These are phyloP conservation scores for Nemotelus nigrinus DNA, from an alignment of 2,888 invertebrate species.

Conservation along the genomic window DNA sequence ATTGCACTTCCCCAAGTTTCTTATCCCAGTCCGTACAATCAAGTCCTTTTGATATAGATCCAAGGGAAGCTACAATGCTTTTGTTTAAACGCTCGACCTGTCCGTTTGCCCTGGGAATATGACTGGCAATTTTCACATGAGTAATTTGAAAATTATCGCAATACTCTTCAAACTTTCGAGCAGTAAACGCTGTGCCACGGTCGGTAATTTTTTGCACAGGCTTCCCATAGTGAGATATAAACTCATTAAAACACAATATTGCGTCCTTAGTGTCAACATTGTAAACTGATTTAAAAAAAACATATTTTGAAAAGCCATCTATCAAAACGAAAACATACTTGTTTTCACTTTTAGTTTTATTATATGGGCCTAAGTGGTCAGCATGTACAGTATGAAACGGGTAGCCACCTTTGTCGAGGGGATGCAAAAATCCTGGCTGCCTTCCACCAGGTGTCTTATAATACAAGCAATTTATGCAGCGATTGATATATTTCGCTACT, in stretches of 20 bases:
- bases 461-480: conserved; percentile 40
- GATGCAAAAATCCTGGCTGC: conserved; percentile 40
- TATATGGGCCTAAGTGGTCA: conserved; percentile 39
- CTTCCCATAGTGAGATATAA: conserved; percentile 52
- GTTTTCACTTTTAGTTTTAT: conserved; percentile 7
- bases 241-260: conserved; percentile 39
- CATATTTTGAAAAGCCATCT: neutral
- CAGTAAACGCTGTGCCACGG: conserved; percentile 52
- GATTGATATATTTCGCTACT: conserved; percentile 6
- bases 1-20: conserved; percentile 50
- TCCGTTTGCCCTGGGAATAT: conserved; percentile 47
- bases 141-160: conserved; percentile 46
- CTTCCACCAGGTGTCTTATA: conserved; percentile 7
- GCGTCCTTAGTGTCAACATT: conserved; percentile 13
- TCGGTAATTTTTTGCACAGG: conserved; percentile 52
- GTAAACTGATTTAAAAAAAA: neutral
- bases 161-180: conserved; percentile 48
- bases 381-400: conserved; percentile 37
- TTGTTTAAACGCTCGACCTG: conserved; percentile 15
- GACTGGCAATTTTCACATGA: conserved; percentile 51
- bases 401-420: conserved; percentile 28
- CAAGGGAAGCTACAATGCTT: conserved; percentile 48
- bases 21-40: conserved; percentile 52
- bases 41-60: conserved; percentile 46
- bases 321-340: conserved; percentile 29